Conservation (phyloP, 2,888 invertebrate species). For the Dynastes maya region DNA sequence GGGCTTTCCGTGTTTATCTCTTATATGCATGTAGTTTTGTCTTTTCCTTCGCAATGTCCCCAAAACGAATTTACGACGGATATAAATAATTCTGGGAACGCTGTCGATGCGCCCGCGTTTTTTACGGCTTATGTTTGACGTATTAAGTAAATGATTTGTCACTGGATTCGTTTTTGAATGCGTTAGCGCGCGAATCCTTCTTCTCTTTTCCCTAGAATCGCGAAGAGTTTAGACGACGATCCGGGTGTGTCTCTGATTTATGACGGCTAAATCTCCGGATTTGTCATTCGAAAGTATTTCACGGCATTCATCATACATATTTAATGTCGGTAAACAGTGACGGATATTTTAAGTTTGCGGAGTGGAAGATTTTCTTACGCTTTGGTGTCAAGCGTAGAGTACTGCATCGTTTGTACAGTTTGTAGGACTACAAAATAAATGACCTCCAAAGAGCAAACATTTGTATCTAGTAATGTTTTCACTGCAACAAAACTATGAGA, state of each 20-base stretch:
- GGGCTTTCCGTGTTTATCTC: constrained; percentile 36
- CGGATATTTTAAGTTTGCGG: constrained; percentile 4
- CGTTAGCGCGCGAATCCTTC: constrained; percentile 29
- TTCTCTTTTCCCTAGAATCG: neutral
- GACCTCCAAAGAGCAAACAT: no score
- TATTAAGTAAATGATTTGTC: constrained; percentile 47
- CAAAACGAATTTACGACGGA: constrained; percentile 11
- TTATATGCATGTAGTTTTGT: constrained; percentile 40
- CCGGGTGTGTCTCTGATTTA: constrained; percentile 33
- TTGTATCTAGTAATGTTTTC: no score
- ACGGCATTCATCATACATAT: constrained; percentile 37
- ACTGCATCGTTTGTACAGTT: no score
- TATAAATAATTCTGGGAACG: constrained; percentile 45
- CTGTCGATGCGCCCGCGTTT: constrained; percentile 25
- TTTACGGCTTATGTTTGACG: constrained; percentile 44
- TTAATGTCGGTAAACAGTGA: constrained; percentile 34
- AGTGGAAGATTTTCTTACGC: neutral
- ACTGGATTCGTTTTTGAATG: constrained; percentile 37
- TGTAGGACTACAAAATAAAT: no score
- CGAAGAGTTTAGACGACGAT: constrained; percentile 16
- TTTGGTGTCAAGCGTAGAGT: neutral
- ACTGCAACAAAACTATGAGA: no score
- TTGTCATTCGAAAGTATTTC: constrained; percentile 32
- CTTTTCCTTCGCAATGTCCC: neutral
- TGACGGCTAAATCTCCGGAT: constrained; percentile 39